These are phyloP conservation scores for Caenorhabditis sp. DNA, from an alignment of 2,888 invertebrate species.

Conservation along the genomic window DNA sequence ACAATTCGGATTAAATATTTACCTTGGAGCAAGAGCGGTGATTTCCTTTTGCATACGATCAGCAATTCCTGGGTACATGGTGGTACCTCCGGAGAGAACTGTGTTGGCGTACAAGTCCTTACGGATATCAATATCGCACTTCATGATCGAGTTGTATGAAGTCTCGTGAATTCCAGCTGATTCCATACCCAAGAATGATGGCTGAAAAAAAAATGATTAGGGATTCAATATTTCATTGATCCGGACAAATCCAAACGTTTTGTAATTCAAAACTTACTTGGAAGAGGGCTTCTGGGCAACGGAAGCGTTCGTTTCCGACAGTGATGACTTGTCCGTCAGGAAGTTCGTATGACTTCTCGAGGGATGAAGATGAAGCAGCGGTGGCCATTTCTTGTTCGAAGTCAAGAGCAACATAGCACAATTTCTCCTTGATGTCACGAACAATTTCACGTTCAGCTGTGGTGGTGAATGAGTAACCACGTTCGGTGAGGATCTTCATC, in stretches of 20 bases:
- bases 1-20: constrained; percentile 78
- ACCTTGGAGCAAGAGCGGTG: constrained; percentile 74
- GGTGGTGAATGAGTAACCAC: constrained; percentile 73
- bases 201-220: constrained; percentile 74
- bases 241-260: constrained; percentile 76
- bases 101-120: constrained; percentile 85
- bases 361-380: constrained; percentile 86
- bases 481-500: constrained; percentile 73
- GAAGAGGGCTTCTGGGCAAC: constrained; percentile 81
- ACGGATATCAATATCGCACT: constrained; percentile 89
- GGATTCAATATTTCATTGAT: too few species aligned
- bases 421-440: constrained; percentile 88
- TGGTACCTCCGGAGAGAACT: constrained; percentile 73
- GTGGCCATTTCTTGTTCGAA: constrained; percentile 93
- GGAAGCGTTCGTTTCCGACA: constrained; percentile 79
- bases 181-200: constrained; percentile 81
- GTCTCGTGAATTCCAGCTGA: constrained; percentile 77
- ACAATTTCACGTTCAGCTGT: constrained; percentile 82
- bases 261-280: constrained; percentile 15
- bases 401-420: constrained; percentile 98
- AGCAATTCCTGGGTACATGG: constrained; percentile 96
- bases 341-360: constrained; percentile 88
- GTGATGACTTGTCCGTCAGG: constrained; percentile 82
- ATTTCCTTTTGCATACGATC: constrained; percentile 94
- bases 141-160: constrained; percentile 87